Evolutionary conservation across 1,140 invertebrate genomes (phyloP), one percentile per base, ranked within the genome.

Genomic region (Helicorthomorpha holstii): DNA sequence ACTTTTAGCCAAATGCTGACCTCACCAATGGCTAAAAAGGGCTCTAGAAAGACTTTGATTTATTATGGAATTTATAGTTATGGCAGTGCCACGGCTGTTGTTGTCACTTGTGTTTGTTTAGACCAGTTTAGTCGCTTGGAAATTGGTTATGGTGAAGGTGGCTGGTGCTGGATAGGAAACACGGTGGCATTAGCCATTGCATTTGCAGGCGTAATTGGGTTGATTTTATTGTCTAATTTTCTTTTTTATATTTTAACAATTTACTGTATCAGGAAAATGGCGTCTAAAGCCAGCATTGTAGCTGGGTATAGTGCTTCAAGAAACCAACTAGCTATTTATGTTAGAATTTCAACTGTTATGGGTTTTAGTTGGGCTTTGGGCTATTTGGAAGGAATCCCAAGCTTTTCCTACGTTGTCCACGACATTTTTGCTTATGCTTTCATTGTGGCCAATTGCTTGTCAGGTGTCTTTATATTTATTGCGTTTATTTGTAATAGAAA

Each of bases 331-430:
- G 61, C 63, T 49, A 51, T 70, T 3, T 70, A 69, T 56, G 52
- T 66, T 22, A 58, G 64, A 44, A 68, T 72, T 62, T 64, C 68
- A 3, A 60, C 63, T 1, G 62, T 69, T 3, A 66, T 69, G 61
- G 69, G 69, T 12, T 68, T 71, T 48, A 68, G 67, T 3, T 72
- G 69, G 69, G 59, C 68, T 7, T 60, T 69, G 49, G 68, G 66
- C 2, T 59, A 71, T 21, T 58, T 65, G 1, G 63, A 63, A 1
- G 62, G 65, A 1, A 56, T 65, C 14, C 53, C 64, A 16, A 64
- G 59, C 41, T 53, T 59, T 4, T 57, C 64, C 27, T 47, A 54
- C 4, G 42, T 59, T 10, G 50, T 56, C 14, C 45, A 48, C 0
- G n/a, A 54, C 34, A 57, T 57, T 26, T 41, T 60, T 2, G 51